Evolutionary conservation across 2,113 vertebrate species (phyloP).

Genomic region (Python bivittatus): DNA sequence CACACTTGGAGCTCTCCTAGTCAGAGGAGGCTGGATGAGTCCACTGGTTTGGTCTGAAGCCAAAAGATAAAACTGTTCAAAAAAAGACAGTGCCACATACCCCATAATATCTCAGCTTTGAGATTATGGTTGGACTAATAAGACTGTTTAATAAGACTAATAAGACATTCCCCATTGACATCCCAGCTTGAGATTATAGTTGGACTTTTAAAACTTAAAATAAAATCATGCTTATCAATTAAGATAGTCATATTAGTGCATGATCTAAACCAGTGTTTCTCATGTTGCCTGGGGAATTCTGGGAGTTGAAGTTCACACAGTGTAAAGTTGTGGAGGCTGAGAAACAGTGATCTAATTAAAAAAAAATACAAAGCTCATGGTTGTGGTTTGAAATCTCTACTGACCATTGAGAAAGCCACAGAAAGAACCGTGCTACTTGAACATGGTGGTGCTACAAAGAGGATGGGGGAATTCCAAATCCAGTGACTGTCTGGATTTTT

Average conservation of each 20-base stretch:
- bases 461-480: neutral
- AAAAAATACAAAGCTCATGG: neutral
- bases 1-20: neutral
- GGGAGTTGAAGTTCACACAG: neutral
- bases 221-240: no score
- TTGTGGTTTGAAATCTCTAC: neutral
- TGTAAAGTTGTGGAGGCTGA: neutral
- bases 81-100: neutral
- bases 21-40: neutral
- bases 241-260: neutral
- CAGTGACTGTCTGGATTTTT: neutral
- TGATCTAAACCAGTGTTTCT: neutral
- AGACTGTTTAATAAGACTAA: no score
- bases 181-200: no score
- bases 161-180: neutral
- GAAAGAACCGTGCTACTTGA: neutral
- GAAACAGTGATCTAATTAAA: neutral
- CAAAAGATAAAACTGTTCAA: neutral
- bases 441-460: neutral
- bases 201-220: no score
- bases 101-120: neutral
- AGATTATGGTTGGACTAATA: neutral
- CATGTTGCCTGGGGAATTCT: neutral
- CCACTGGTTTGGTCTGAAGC: neutral
- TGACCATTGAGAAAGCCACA: neutral